Conservation (phyloP, 2,888 invertebrate genomes). For the Teleogryllus oceanicus region DNA sequence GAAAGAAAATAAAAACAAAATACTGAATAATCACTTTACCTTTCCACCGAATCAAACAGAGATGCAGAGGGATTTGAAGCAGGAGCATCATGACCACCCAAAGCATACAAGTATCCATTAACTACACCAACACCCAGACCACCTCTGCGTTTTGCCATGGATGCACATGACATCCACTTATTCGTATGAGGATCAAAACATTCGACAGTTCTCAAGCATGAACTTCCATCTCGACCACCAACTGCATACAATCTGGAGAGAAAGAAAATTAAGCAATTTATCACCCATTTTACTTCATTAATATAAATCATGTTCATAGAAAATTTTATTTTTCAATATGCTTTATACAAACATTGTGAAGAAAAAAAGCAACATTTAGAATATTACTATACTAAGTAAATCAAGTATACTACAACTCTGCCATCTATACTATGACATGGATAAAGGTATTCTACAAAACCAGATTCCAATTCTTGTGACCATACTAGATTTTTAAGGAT, state of each 20-base stretch:
- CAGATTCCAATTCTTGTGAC: too few relatives aligned
- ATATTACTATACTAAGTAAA: too few relatives aligned
- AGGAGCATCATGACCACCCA: conserved; percentile 92
- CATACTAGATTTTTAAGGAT: too few relatives aligned
- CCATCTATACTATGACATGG: too few relatives aligned
- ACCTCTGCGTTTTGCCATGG: conserved; percentile 82
- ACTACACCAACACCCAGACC: conserved; percentile 87
- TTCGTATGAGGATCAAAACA: conserved; percentile 71
- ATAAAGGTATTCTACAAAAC: too few relatives aligned
- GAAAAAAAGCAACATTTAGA: too few relatives aligned
- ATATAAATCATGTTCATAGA: not conserved
- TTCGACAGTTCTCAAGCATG: conserved; percentile 86
- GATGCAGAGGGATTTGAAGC: conserved; percentile 79
- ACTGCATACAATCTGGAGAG: conserved; percentile 76
- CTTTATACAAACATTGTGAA: too few relatives aligned
- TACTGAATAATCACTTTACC: conserved; percentile 55
- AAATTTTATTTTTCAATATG: not conserved
- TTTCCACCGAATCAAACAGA: conserved; percentile 85
- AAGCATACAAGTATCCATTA: conserved; percentile 83
- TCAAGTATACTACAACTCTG: too few relatives aligned
- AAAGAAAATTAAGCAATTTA: conserved; percentile 21
- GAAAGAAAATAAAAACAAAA: not conserved
- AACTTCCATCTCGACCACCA: conserved; percentile 87
- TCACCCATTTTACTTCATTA: not conserved
- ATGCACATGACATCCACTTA: conserved; percentile 79